Evolutionary conservation across 2,113 vertebrate species (phyloP), one percentile per base, ranked within the genome.

Genomic region (Onychostoma macrolepis): DNA sequence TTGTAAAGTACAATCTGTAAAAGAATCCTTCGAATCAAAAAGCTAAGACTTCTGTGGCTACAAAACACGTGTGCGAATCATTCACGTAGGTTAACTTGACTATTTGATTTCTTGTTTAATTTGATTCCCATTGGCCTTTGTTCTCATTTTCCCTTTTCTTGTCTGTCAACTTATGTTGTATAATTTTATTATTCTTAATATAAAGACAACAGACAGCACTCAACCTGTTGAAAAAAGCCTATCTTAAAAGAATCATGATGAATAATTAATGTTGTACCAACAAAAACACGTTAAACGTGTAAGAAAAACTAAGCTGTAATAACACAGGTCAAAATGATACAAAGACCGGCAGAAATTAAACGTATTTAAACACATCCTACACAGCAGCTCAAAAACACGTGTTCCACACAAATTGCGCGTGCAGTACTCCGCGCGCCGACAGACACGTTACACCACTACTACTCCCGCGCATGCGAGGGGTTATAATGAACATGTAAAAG

Each of bases 341-440:
- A 30, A 17, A 36, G 33, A 21, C n/a, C 26, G 12, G 43, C 43
- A 71, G 3, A 10, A 71, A 50, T 36, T 8, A 71, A 71, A 36
- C 2, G 41, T 15, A n/a, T n/a, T 53, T 50, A 30, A 83, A 11
- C 81, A 24, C 21, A 12, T 7, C 1, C 3, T 38, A 4, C 3
- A 19, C 4, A 26, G 2, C 7, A 26, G 19, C 6, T 45, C 30
- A 6, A 10, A 53, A 19, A 84, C 88, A 89, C 85, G 85, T 89
- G 88, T 84, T 84, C 38, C 2, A 17, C 4, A n/a, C 72, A 48
- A 17, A 6, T 45, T 28, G 69, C 56, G 80, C 13, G 80, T 21
- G n/a, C 61, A 48, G 26, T 13, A 12, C 17, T 53, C 24, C 30
- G 11, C 33, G 53, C 33, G 50, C 30, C 33, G 78, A 38, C 4